Evolutionary conservation across 2,113 vertebrate species (phyloP).

Genomic region (Vidua chalybeata): DNA sequence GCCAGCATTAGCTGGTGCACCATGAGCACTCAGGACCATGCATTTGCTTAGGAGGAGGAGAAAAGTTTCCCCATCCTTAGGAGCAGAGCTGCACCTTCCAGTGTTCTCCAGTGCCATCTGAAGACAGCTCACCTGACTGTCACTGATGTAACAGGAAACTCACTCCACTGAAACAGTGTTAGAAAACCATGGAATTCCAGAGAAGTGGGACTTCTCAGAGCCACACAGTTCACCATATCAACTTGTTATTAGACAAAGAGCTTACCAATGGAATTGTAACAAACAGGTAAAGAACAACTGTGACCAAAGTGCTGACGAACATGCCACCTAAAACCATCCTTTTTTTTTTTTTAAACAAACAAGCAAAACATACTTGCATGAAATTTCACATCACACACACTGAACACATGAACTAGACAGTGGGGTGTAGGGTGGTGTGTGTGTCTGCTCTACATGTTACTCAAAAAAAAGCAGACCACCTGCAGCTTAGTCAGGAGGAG

Average conservation of each 20-base stretch:
- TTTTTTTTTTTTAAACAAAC: background rate
- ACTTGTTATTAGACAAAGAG: background rate
- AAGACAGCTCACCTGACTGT: background rate
- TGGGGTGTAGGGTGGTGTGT: rapidly evolving
- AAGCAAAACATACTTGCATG: background rate
- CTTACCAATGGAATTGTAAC: background rate
- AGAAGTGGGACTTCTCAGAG: background rate
- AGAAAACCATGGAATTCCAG: background rate
- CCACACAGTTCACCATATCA: background rate
- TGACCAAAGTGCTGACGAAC: background rate
- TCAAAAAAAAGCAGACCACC: background rate
- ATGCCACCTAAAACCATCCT: background rate
- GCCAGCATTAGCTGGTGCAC: background rate
- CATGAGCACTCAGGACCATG: background rate
- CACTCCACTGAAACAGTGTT: background rate
- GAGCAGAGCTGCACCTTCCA: background rate
- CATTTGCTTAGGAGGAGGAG: background rate
- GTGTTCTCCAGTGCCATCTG: rapidly evolving
- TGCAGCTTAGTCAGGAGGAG: background rate
- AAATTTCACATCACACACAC: background rate
- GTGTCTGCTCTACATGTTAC: background rate
- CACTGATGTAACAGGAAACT: background rate
- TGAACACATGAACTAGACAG: background rate
- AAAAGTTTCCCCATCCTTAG: background rate
- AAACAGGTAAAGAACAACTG: background rate